phyloP scores from a whole-genome alignment of 2,797 vertebrate species.

The Cryptoblepharus egeriae region DNA sequence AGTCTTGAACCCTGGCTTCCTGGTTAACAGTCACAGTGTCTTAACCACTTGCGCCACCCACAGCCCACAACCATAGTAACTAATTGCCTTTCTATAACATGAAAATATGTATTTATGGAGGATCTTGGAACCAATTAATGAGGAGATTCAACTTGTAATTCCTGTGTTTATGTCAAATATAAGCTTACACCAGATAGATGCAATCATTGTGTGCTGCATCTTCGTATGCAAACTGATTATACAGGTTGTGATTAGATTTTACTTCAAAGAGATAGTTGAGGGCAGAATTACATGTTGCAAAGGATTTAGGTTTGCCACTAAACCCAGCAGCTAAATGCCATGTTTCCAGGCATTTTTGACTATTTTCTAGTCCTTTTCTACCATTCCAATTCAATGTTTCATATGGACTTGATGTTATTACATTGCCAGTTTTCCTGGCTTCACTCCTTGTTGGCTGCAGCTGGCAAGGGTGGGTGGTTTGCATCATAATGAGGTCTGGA shows the following conservation, averaged over 20 bases:
- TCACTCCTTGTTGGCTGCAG: not conserved
- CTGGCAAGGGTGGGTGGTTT: not conserved
- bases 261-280: not conserved
- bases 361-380: not conserved
- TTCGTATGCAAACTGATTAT: not conserved
- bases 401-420: not conserved
- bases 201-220: not conserved
- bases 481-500: not conserved
- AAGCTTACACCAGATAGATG: not conserved
- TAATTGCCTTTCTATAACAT: too few species aligned
- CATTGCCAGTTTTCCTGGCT: not conserved
- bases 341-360: too few species aligned
- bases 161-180: not conserved
- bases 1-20: too few species aligned
- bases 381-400: not conserved
- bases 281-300: not conserved
- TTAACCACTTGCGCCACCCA: too few species aligned
- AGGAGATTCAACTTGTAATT: too few species aligned
- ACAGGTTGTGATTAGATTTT: not conserved
- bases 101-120: too few species aligned
- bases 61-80: too few species aligned
- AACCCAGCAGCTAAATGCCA: not conserved
- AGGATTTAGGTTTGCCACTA: not conserved
- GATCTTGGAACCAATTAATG: too few species aligned
- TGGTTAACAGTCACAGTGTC: too few species aligned